Conservation (phyloP, 2,888 invertebrate genomes). For the Caenorhabditis sinica region DNA sequence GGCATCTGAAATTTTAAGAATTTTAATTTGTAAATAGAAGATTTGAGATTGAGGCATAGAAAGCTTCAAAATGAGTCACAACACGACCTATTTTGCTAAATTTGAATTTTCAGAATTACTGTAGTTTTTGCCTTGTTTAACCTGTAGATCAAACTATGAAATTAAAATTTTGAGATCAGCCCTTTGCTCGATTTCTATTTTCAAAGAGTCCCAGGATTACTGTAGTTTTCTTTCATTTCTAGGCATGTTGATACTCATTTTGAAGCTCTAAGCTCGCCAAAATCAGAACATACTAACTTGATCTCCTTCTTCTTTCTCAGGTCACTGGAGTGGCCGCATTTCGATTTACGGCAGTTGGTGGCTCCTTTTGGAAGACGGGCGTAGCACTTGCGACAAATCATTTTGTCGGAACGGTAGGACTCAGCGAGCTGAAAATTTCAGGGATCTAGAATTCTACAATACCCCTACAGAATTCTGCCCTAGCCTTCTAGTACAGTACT, state of each 20-base stretch:
- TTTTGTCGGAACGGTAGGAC: constrained; percentile 4
- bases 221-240: not conserved
- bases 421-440: constrained; percentile 18
- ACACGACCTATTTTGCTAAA: not conserved
- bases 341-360: constrained; percentile 21
- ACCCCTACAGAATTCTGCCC: no score
- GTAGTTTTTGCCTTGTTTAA: not conserved
- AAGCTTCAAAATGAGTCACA: not conserved
- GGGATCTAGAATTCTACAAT: no score
- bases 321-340: constrained; percentile 24
- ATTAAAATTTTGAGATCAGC: not conserved
- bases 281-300: not conserved
- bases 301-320: constrained; percentile 20
- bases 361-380: constrained; percentile 25
- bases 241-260: not conserved
- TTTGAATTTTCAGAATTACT: not conserved
- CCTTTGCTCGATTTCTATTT: no score
- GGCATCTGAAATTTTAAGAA: constrained; percentile 3
- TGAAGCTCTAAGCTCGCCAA: not conserved
- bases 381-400: constrained; percentile 15
- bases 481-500: no score
- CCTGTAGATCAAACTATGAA: not conserved
- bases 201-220: not conserved
- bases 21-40: not conserved
- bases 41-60: not conserved